A percentile compares a stretch with the other conserved stretches of the same genome.
Evolutionary conservation across 2,113 vertebrate genomes (phyloP).

Genomic region (Austrofundulus limnaeus): DNA sequence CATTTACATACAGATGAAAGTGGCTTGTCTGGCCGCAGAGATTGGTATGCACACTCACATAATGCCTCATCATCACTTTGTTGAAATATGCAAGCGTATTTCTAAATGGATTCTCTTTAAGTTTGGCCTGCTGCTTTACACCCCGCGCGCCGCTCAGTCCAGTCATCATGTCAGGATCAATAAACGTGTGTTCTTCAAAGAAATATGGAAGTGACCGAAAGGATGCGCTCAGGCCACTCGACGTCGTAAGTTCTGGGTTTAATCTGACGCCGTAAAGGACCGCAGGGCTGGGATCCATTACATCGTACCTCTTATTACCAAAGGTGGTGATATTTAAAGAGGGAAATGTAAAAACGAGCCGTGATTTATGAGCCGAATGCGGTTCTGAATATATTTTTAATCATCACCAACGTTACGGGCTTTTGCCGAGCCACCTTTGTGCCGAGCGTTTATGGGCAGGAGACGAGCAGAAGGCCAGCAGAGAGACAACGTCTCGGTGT

Average conservation of each 20-base stretch:
- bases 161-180: constrained; percentile 37
- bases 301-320: constrained; percentile 19
- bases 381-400: constrained; percentile 9
- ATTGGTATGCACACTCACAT: constrained; percentile 62
- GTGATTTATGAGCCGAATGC: constrained; percentile 26
- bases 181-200: constrained; percentile 15
- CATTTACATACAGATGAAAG: constrained; percentile 76
- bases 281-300: constrained; percentile 7
- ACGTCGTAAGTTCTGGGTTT: not conserved
- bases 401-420: not conserved
- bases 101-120: constrained; percentile 48
- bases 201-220: not conserved
- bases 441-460: not conserved
- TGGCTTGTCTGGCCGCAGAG: constrained; percentile 56
- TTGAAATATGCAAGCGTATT: constrained; percentile 39
- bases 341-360: constrained; percentile 4
- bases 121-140: constrained; percentile 35
- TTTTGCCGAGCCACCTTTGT: not conserved
- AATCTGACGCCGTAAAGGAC: not conserved
- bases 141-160: constrained; percentile 30
- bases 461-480: not conserved
- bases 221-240: not conserved
- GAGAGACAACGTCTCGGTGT: not conserved
- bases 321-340: constrained; percentile 8
- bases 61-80: constrained; percentile 71